A percentile compares a stretch with the other conserved stretches of the same genome.
These are phyloP conservation scores for Lepidurus packardi DNA, from an alignment of 1,140 invertebrate species.

Conservation along the genomic window DNA sequence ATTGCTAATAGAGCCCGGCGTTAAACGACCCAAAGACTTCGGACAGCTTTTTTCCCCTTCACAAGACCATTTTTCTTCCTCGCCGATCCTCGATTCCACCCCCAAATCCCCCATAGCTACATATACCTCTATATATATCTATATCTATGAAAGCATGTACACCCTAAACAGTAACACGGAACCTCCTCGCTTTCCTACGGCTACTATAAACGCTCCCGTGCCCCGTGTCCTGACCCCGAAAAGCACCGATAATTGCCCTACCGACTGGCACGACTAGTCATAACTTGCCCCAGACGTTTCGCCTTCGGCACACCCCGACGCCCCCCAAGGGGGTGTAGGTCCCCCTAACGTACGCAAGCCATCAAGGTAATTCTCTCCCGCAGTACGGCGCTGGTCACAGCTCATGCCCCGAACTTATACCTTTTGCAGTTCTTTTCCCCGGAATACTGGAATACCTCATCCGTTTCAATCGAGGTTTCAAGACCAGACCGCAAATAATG, in stretches of 20 bases:
- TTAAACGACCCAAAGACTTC: conserved; percentile 11
- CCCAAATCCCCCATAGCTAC: background rate
- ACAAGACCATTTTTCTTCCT: background rate
- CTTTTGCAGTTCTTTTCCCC: too few species aligned
- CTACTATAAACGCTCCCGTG: background rate
- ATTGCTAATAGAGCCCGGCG: background rate
- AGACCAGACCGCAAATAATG: too few species aligned
- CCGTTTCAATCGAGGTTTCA: too few species aligned
- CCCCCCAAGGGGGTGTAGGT: background rate
- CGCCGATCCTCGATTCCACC: background rate
- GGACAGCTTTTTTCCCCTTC: background rate
- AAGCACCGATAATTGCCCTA: conserved; percentile 21
- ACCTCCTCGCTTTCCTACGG: too few species aligned
- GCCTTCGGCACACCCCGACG: background rate
- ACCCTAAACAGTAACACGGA: background rate
- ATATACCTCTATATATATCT: background rate
- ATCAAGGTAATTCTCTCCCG: too few species aligned
- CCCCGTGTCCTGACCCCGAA: conserved; percentile 15
- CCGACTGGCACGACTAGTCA: conserved; percentile 11
- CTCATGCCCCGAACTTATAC: too few species aligned
- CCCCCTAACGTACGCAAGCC: too few species aligned
- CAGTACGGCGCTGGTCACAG: too few species aligned
- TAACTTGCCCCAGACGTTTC: conserved; percentile 9
- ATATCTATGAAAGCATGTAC: background rate
- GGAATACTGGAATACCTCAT: too few species aligned